These are phyloP conservation scores for Erethizon dorsatum DNA, from an alignment of 2,797 vertebrate genomes.

Conservation along the genomic window DNA sequence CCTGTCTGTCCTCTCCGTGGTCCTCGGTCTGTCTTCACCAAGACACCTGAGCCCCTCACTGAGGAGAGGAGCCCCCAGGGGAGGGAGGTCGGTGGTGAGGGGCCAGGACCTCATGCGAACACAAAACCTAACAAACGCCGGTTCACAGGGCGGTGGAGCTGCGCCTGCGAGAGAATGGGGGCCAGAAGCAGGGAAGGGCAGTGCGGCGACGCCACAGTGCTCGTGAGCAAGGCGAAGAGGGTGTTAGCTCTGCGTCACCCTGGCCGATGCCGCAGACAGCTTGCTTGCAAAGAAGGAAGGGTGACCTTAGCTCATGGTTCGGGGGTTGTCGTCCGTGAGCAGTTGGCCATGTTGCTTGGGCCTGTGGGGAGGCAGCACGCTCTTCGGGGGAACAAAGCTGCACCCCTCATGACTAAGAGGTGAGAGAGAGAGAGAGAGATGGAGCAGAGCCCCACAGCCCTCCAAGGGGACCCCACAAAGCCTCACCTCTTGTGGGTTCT, in stretches of 20 bases:
- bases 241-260: no score
- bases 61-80: no score
- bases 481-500: neutral
- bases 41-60: neutral
- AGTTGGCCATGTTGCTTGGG: neutral
- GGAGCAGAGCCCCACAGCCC: neutral
- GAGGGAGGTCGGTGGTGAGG: no score
- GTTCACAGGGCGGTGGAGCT: no score
- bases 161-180: no score
- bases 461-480: neutral
- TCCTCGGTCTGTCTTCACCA: neutral
- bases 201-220: no score
- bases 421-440: neutral
- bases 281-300: neutral
- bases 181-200: no score
- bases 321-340: neutral
- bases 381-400: neutral
- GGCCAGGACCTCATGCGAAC: no score
- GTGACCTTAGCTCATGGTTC: neutral
- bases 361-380: neutral
- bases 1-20: neutral
- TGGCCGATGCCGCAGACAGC: neutral
- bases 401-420: neutral
- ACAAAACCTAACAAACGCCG: no score
- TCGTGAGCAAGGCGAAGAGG: no score